Base-by-base conservation (phyloP, 2,113 vertebrate genomes). In the Thryonomys swinderianus region DNA sequence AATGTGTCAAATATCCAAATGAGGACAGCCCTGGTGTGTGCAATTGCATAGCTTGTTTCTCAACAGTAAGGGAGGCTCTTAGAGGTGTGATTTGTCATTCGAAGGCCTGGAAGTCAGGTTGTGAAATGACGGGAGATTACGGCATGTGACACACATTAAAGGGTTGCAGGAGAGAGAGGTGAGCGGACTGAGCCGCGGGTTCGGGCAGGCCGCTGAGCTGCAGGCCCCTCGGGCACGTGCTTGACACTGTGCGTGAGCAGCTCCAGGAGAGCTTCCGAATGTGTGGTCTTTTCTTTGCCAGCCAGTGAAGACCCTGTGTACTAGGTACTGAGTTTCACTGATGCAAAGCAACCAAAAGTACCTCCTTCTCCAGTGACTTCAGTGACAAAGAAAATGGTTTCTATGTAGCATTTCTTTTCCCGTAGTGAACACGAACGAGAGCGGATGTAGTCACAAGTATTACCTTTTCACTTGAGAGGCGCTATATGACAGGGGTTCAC, bases 381-480 rank as follows among this genome's bases (percentile, higher is more conserved):
- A 21, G 32, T 84, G 89, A 48, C 3, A 32, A 96, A 82, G 85
- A 9, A 93, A 85, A 37, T 48, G n/a, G 14, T 92, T 91, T 91
- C 53, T 76, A 45, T 34, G 57, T 3, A 59, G 7, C 67, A 79
- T 92, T 82, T 10, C 30, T 90, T 30, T 95, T 84, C 92, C 79
- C 80, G 67, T 95, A 87, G n/a, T 25, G 53, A 95, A 95, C 40
- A 30, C 55, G 95, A 96, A 88, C 1, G 76, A 13, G 40, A 32
- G 84, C 94, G 64, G 37, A 92, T 53, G 73, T 30, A 62, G 25
- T 85, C 84, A 96, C 40, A 91, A 55, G 4, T 53, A 34, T 78
- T 71, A 94, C 20, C 45, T 42, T 85, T 96, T 82, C 71, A 78
- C 87, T 95, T 95, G 80, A 81, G 91, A 79, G 82, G 37, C 59